Base-by-base conservation (phyloP, 2,113 vertebrate species). In the Nanorana parkeri region DNA sequence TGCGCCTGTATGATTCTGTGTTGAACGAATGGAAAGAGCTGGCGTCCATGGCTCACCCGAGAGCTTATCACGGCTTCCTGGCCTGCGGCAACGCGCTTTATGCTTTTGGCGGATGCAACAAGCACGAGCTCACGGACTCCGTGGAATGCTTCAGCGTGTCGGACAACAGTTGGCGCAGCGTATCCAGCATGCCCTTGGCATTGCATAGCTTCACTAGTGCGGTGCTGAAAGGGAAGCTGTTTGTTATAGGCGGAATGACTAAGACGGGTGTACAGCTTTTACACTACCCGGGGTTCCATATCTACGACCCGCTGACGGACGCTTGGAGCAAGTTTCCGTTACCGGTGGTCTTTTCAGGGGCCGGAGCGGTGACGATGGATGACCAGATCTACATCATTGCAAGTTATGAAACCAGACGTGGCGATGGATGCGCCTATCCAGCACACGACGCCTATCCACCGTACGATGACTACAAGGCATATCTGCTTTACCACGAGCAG, bases 361-460 rank as follows among this genome's bases (percentile, higher is more conserved):
- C 94, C 5, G 93, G 92, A 17, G 94, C 93, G 3, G 93, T 95
- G 16, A 91, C 93, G 0, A 92, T 95, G 63, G 90, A 92, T n/a
- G 92, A 94, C 0, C 93, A 93, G 5, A 90, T 95, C 17, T 95
- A 93, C 2, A 93, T 94, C 5, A 93, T 95, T 1, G 94, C 93
- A 0, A 94, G 94, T 1, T 94, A 5, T 36, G 8, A 36, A 36
- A 2, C 5, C 32, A 36, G 4, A 36, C 32, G 8, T 5, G 32
- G 5, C 32, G 32, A 36, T 36, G 5, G 5, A n/a, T n/a, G n/a
- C 5, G 29, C 29, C 2, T 2, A 5, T 3, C 2, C 29, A 32
- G 29, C 29, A 32, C 32, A 5, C 0, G 32, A 36, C 5, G 32
- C 32, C 32, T 36, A 36, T 36, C 32, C 32, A 36, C 5, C 32